Percentiles rank a stretch among this genome's conserved stretches.
These are phyloP conservation scores for Scylla paramamosain DNA, from an alignment of 1,140 invertebrate genomes.

Conservation along the genomic window DNA sequence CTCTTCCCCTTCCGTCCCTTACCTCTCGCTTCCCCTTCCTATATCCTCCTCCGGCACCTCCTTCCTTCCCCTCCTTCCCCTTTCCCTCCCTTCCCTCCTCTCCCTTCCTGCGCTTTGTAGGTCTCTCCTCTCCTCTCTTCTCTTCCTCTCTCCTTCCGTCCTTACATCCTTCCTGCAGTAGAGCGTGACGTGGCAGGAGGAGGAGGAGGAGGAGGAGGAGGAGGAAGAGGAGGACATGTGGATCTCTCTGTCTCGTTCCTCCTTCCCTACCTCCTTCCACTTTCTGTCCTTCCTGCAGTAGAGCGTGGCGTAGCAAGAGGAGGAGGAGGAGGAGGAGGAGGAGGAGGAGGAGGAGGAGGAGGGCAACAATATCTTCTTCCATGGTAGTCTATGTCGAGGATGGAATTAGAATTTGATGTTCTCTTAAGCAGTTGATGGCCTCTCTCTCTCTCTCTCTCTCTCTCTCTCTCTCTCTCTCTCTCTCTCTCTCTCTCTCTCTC, in stretches of 20 bases:
- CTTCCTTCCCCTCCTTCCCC: neutral
- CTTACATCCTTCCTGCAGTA: too few relatives aligned
- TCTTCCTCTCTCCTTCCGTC: too few relatives aligned
- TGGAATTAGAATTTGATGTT: slow-evolving; percentile 4
- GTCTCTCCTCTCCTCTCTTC: too few relatives aligned
- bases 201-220: too few relatives aligned
- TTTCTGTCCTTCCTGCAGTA: too few relatives aligned
- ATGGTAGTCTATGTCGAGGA: neutral
- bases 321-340: slow-evolving; percentile 7
- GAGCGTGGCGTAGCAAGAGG: neutral
- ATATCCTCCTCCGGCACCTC: neutral
- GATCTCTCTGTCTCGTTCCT: too few relatives aligned
- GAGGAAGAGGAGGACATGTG: too few relatives aligned
- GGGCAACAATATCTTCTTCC: neutral
- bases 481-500: too few relatives aligned
- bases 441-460: neutral
- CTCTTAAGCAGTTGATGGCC: neutral
- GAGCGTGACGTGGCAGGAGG: too few relatives aligned
- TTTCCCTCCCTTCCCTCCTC: neutral
- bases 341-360: neutral
- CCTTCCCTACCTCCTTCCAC: too few relatives aligned
- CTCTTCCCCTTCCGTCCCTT: neutral
- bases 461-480: neutral
- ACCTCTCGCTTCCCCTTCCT: neutral
- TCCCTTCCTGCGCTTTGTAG: neutral